Base-by-base conservation (phyloP, 1,140 invertebrate species). In the Drosophila ananassae region DNA sequence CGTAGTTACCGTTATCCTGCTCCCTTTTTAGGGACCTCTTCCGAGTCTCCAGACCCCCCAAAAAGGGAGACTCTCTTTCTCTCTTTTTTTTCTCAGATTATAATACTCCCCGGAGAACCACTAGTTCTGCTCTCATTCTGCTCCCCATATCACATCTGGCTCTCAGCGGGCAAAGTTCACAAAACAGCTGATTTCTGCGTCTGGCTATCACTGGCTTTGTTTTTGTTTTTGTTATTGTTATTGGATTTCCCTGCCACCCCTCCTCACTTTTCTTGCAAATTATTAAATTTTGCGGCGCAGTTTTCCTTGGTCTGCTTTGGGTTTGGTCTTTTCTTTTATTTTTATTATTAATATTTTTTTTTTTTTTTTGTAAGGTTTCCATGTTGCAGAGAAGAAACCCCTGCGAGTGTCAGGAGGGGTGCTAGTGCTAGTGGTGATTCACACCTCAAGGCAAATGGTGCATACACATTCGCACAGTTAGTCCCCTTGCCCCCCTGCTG, bases 361-460 rank as follows among this genome's bases (percentile, higher is more conserved):
- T 53, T 17, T 24, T 60, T n/a, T n/a, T 63, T 73, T 83, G 32
- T 83, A 75, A 60, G 79, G 79, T 73, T 83, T 83, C 60, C 75
- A 69, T 73, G 56, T 32, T 66, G 59, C 28, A 51, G 41, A 64
- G n/a, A n/a, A n/a, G 50, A 76, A 79, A 79, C 77, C 77, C 77
- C 71, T 12, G 34, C 13, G n/a, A 59, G 30, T 28, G 30, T 7
- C n/a, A 21, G 68, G 8, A 10, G 48, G 59, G 32, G 39, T 3
- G 6, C 10, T 4, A 21, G 3, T n/a, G 54, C n/a, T 59, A 39
- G 34, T 63, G 77, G 50, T 71, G 66, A 59, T 74, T 78, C 69
- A 78, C 79, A 81, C 79, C 68, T 82, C 72, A 74, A 53, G 30
- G 52, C 28, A 3, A 28, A 28, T 39, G 13, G 10, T 55, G 41